phyloP scores from a whole-genome alignment of 2,888 invertebrate species.

The Ormia ochracea region DNA sequence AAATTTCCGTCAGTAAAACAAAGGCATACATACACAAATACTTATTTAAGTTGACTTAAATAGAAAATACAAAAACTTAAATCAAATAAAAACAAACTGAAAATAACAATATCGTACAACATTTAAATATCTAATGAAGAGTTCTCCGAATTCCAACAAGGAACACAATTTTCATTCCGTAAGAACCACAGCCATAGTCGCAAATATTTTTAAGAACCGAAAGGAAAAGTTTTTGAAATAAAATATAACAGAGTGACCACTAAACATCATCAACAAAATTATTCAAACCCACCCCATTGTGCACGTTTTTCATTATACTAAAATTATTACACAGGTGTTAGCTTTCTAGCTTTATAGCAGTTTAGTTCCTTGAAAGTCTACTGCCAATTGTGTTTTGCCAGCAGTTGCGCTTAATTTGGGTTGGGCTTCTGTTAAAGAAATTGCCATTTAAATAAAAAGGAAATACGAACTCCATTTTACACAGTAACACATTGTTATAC shows the following conservation, averaged over 20 bases:
- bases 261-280: neutral
- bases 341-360: too few relatives aligned
- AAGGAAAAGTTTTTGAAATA: neutral
- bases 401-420: neutral
- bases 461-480: too few relatives aligned
- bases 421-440: neutral
- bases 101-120: neutral
- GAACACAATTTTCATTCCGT: neutral
- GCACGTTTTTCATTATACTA: neutral
- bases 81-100: neutral
- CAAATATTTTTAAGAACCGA: too few relatives aligned
- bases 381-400: neutral
- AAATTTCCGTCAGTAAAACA: neutral
- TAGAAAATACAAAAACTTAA: neutral
- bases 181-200: neutral
- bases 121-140: conserved; percentile 13
- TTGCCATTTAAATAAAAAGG: neutral
- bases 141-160: neutral
- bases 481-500: too few relatives aligned
- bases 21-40: neutral
- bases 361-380: too few relatives aligned
- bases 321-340: neutral
- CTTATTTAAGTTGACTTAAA: neutral
- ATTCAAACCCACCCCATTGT: neutral
- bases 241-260: neutral